Conservation (phyloP, 2,797 vertebrate species). For the Pteronotus mesoamericanus region DNA sequence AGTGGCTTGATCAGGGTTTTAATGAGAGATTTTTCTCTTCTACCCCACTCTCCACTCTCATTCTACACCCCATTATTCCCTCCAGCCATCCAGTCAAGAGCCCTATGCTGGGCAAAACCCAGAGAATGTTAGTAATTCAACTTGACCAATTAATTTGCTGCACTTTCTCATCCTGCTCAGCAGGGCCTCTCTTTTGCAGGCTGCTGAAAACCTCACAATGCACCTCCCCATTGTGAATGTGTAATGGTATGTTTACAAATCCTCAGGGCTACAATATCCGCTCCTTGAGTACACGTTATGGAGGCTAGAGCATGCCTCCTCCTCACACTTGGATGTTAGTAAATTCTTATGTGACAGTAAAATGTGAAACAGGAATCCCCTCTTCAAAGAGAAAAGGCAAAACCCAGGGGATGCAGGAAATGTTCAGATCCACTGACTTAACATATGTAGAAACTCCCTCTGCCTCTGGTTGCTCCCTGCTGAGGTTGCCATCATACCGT, state of each 20-base stretch:
- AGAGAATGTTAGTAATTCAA: constrained; percentile 58
- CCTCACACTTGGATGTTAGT: neutral
- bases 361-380: neutral
- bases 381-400: constrained; percentile 34
- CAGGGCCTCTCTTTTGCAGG: neutral
- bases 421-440: neutral
- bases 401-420: neutral
- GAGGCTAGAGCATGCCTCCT: neutral
- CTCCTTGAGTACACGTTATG: neutral
- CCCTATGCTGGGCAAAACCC: neutral
- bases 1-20: constrained; percentile 44
- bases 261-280: neutral
- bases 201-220: constrained; percentile 24
- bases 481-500: neutral
- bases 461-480: neutral
- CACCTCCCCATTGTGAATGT: neutral
- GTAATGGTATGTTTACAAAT: neutral
- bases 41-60: no score
- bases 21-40: constrained; percentile 34
- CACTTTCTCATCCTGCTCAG: constrained; percentile 44
- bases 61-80: neutral
- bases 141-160: constrained; percentile 40
- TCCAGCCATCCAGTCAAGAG: constrained; percentile 21
- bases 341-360: neutral
- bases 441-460: neutral